Evolutionary conservation across 2,888 invertebrate genomes (phyloP), one percentile per base, ranked within the genome.

Genomic region (Metalampra italica): DNA sequence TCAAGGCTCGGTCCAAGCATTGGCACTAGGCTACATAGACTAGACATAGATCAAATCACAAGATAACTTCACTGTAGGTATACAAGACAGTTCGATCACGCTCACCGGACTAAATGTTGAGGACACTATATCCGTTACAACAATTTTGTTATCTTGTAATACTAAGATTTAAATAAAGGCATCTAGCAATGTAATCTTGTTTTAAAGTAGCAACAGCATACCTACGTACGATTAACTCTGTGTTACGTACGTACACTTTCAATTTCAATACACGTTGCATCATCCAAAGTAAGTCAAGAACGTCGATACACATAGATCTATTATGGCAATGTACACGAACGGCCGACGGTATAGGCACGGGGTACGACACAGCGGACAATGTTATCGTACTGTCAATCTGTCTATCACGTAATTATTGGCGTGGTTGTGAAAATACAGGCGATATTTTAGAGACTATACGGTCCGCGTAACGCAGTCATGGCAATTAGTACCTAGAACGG

Each of bases 401-500:
- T 69, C 59, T 68, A 75, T 81, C 75, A 71, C 56, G 73, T 68
- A 75, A 80, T 77, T 71, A 72, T 69, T 65, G 64, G 57, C 60
- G 30, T 43, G 30, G 72, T 79, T 78, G 72, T 75, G 74, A 68
- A 79, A 82, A 75, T 67, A 71, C 69, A 63, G 59, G 68, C 72
- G 66, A 78, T 81, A 80, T 75, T 80, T 81, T 74, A 78, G 71
- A 69, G 62, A 66, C 71, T 72, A 78, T 76, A 72, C 77, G 74
- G 75, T 71, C 67, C 68, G 71, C 73, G 69, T 76, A 77, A 78
- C 71, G 80, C 73, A 78, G 69, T 74, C 75, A 69, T 70, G 68
- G 78, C 82, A 84, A 86, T 87, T 84, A 85, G 82, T 76, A 78
- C 77, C 78, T 77, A 78, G 78, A 68, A 71, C 69, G 57, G 72